phyloP scores from a whole-genome alignment of 1,140 invertebrate genomes.

The Gyrodactylus bullatarudis region DNA sequence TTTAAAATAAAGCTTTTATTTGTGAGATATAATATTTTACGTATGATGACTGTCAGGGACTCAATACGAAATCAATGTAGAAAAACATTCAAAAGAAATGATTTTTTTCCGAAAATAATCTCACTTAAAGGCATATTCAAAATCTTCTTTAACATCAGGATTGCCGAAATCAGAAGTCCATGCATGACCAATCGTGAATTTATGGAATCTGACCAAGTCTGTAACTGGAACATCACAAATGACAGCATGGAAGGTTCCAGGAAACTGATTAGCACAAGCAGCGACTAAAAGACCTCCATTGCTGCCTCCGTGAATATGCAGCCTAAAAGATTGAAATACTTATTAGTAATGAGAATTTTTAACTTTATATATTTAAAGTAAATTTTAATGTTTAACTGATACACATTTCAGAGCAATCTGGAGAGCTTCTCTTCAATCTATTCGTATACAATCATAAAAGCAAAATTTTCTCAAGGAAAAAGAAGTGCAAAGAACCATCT shows the following conservation, averaged over 20 bases:
- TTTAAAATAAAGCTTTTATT: not conserved
- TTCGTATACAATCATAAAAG: no score
- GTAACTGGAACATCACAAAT: slow-evolving; percentile 66
- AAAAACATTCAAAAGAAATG: not conserved
- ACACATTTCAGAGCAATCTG: not conserved
- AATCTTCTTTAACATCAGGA: slow-evolving; percentile 51
- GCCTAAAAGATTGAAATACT: slow-evolving; percentile 11
- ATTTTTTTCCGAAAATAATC: not conserved
- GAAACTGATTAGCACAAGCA: slow-evolving; percentile 55
- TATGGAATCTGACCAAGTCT: slow-evolving; percentile 85
- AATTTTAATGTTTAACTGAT: not conserved
- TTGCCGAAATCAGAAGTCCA: slow-evolving; percentile 84
- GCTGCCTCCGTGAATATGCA: slow-evolving; percentile 64
- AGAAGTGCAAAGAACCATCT: no score
- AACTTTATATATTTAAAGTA: not conserved
- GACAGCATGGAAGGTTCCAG: slow-evolving; percentile 60
- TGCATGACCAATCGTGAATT: slow-evolving; percentile 79
- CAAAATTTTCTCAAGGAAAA: no score
- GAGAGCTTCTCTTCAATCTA: no score
- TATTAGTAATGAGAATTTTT: not conserved
- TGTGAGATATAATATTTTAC: no score
- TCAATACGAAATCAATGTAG: not conserved
- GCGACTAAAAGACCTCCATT: slow-evolving; percentile 77
- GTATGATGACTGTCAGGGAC: no score
- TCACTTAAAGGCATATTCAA: slow-evolving; percentile 47